These are phyloP conservation scores for Drosophila setosimentum DNA, from an alignment of 2,888 invertebrate species.

Conservation along the genomic window DNA sequence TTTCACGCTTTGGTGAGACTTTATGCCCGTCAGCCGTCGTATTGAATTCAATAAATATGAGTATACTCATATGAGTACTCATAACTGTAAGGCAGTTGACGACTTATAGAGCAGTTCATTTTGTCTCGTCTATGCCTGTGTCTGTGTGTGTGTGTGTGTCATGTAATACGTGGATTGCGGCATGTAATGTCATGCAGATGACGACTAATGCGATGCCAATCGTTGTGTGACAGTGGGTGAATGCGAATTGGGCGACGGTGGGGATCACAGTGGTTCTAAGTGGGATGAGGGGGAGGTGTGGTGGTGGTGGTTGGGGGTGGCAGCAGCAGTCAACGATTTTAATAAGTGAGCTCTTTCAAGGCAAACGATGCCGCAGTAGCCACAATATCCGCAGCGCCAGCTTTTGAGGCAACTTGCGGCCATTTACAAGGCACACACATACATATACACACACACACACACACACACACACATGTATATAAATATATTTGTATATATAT, in stretches of 20 bases:
- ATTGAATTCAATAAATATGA: constrained; percentile 78
- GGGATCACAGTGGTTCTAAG: not conserved
- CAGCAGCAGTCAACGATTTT: constrained; percentile 65
- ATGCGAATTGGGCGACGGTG: not conserved
- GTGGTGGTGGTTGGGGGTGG: constrained; percentile 14
- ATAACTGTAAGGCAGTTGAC: constrained; percentile 63
- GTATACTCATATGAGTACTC: constrained; percentile 37
- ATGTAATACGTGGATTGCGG: constrained; percentile 79
- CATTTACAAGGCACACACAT: constrained; percentile 33
- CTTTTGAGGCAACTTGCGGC: constrained; percentile 31
- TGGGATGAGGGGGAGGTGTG: constrained; percentile 9
- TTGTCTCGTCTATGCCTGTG: constrained; percentile 22
- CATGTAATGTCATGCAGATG: constrained; percentile 81
- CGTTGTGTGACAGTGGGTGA: constrained; percentile 17
- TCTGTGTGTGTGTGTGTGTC: constrained; percentile 37
- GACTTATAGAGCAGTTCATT: constrained; percentile 67
- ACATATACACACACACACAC: constrained; percentile 9
- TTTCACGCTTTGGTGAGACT: constrained; percentile 73
- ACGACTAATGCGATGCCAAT: constrained; percentile 78
- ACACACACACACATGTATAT: constrained; percentile 1
- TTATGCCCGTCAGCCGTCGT: constrained; percentile 64
- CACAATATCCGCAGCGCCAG: constrained; percentile 66
- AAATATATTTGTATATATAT: constrained; percentile 1
- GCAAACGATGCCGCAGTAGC: constrained; percentile 69
- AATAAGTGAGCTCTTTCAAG: constrained; percentile 75